Evolutionary conservation across 2,888 invertebrate genomes (phyloP).

Genomic region (Philhelius pedissequus): DNA sequence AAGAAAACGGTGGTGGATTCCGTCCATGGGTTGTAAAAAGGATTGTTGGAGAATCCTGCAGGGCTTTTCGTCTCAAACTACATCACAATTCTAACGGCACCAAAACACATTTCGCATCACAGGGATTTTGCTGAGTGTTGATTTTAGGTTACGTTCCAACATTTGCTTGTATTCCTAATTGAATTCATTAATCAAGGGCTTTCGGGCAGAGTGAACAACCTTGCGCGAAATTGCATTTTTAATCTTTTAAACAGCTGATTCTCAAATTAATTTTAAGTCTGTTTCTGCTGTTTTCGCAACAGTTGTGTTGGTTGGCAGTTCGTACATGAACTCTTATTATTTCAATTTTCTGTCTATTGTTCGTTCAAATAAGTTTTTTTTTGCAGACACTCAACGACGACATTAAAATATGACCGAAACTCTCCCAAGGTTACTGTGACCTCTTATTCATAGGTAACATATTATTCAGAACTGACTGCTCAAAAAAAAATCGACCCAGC

Average conservation of each 20-base stretch:
- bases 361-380: neutral
- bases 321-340: neutral
- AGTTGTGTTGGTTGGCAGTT: no score
- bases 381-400: neutral
- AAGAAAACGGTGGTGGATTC: neutral
- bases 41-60: neutral
- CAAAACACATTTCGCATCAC: conserved; percentile 25
- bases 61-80: neutral
- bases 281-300: no score
- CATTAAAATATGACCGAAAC: neutral
- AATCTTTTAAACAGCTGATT: neutral
- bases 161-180: conserved; percentile 34
- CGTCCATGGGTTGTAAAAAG: neutral
- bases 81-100: neutral
- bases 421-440: neutral
- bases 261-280: no score
- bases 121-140: conserved; percentile 1
- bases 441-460: neutral
- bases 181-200: conserved; percentile 47
- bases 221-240: neutral
- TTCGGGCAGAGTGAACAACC: neutral
- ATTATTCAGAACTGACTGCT: neutral
- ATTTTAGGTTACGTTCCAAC: conserved; percentile 12
- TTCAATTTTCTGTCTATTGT: neutral
- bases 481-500: neutral